These are phyloP conservation scores for Malaclemys terrapin DNA, from an alignment of 2,113 vertebrate species.

Conservation along the genomic window DNA sequence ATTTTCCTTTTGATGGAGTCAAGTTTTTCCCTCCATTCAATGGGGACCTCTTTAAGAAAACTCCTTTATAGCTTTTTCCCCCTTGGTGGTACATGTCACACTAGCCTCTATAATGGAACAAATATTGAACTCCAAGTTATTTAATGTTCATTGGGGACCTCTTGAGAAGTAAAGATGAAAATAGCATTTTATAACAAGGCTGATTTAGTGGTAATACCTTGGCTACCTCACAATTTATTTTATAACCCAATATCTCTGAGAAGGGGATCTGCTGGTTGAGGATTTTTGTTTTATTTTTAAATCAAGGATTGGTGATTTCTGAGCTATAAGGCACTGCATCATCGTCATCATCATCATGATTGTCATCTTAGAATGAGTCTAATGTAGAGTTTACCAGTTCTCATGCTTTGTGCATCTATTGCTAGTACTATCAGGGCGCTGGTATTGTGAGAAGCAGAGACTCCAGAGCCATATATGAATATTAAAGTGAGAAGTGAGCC, in stretches of 20 bases:
- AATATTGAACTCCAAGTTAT: background rate
- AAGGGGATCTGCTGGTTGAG: background rate
- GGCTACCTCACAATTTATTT: background rate
- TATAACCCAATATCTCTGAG: background rate
- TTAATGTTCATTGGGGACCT: background rate
- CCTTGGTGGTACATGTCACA: background rate
- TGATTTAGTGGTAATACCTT: background rate
- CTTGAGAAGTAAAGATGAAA: background rate
- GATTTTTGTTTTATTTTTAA: background rate
- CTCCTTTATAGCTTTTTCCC: background rate
- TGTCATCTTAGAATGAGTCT: background rate
- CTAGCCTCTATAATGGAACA: background rate
- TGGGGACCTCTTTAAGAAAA: slow-evolving; percentile 2
- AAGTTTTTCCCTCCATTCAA: background rate
- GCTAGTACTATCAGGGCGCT: background rate
- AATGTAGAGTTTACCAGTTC: background rate
- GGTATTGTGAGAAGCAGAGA: background rate
- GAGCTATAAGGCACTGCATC: background rate
- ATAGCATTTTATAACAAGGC: background rate
- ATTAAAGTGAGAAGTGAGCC: background rate
- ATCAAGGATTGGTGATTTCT: background rate
- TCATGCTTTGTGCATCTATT: background rate
- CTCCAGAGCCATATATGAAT: background rate
- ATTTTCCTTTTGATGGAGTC: background rate
- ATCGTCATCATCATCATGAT: background rate